A percentile compares a stretch with the other conserved stretches of the same genome.
phyloP scores from a whole-genome alignment of 1,140 invertebrate genomes.

The Nymphalis io region DNA sequence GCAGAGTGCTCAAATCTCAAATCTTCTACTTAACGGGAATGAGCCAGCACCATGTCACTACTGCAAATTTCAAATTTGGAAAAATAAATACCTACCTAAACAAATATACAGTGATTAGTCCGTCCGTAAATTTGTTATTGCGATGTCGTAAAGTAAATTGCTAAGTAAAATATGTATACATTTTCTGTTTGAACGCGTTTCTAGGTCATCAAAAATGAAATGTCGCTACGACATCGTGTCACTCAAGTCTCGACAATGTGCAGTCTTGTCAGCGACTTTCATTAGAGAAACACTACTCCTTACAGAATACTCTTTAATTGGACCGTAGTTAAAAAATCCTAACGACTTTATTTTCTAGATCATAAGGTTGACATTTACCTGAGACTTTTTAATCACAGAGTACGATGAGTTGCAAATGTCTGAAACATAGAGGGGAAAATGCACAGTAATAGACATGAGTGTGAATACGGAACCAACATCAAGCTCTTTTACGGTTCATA shows the following conservation, averaged over 20 bases:
- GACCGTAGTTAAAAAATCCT: constrained; percentile 10
- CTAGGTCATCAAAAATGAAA: constrained; percentile 32
- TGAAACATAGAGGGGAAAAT: constrained; percentile 26
- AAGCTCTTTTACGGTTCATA: constrained; percentile 8
- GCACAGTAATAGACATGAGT: constrained; percentile 25
- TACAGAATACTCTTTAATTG: constrained; percentile 32
- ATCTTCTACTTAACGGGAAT: too few species aligned
- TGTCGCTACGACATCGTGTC: constrained; percentile 23
- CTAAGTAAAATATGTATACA: not conserved
- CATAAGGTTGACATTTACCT: constrained; percentile 15
- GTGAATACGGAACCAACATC: constrained; percentile 18
- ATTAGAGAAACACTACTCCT: constrained; percentile 32
- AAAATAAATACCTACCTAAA: too few species aligned
- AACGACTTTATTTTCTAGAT: not conserved
- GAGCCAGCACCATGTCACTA: too few species aligned
- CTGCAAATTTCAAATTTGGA: too few species aligned
- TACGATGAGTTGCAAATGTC: constrained; percentile 27
- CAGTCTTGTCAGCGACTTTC: constrained; percentile 28
- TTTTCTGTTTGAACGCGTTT: constrained; percentile 25
- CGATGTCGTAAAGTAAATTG: not conserved
- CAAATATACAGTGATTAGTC: too few species aligned
- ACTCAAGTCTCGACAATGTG: constrained; percentile 28
- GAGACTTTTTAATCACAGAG: constrained; percentile 21
- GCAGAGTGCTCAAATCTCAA: too few species aligned
- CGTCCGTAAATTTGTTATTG: not conserved